Evolutionary conservation across 1,140 invertebrate species (phyloP).

Genomic region (Apis mellifera): DNA sequence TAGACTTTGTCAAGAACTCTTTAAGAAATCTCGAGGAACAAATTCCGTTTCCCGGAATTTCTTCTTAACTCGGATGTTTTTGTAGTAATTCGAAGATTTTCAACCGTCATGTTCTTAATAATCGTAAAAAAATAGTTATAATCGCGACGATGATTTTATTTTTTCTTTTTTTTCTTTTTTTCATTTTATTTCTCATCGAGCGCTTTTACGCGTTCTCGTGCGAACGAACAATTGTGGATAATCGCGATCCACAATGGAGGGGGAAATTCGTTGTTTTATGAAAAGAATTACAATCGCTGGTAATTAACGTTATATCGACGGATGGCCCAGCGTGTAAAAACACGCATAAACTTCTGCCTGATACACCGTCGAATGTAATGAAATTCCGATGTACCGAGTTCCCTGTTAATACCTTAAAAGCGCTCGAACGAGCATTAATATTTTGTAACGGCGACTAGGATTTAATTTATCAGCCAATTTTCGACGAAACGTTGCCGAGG

Average conservation of each 20-base stretch:
- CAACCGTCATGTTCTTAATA: too few species aligned
- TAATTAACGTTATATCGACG: slow-evolving; percentile 16
- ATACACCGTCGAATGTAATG: background rate
- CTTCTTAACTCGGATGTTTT: too few species aligned
- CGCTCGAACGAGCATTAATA: slow-evolving; percentile 33
- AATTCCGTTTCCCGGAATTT: too few species aligned
- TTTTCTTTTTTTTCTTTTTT: background rate
- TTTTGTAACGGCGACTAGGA: slow-evolving; percentile 23
- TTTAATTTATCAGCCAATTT: slow-evolving; percentile 41
- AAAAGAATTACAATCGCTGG: slow-evolving; percentile 4
- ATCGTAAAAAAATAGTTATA: background rate
- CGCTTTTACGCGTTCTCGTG: background rate
- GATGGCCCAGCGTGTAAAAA: background rate
- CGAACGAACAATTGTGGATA: background rate
- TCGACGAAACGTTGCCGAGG: background rate
- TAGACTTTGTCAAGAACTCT: too few species aligned
- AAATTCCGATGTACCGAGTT: slow-evolving; percentile 1
- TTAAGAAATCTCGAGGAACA: too few species aligned
- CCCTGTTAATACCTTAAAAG: slow-evolving; percentile 21
- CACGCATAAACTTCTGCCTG: background rate
- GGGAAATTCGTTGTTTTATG: background rate
- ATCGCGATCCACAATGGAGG: too few species aligned
- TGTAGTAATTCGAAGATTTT: too few species aligned
- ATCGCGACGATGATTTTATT: background rate
- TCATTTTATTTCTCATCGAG: background rate